Percentiles rank a stretch among this genome's conserved stretches.
These are phyloP conservation scores for Caloenas nicobarica DNA, from an alignment of 2,113 vertebrate species.

Conservation along the genomic window DNA sequence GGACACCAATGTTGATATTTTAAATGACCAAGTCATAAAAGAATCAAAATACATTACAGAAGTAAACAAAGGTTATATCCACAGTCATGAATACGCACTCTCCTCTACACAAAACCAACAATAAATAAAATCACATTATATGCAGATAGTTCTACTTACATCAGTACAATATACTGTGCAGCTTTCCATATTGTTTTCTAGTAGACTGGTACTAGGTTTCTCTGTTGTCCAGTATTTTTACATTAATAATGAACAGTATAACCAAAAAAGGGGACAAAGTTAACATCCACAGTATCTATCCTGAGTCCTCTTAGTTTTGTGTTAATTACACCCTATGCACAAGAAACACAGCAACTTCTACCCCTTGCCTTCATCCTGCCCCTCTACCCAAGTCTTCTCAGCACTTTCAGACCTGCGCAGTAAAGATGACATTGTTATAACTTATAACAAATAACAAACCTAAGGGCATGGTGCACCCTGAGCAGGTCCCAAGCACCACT, in stretches of 20 bases:
- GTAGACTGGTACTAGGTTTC: background rate
- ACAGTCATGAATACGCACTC: constrained; percentile 78
- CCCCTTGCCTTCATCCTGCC: background rate
- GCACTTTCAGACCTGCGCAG: background rate
- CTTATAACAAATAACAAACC: background rate
- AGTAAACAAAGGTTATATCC: constrained; percentile 79
- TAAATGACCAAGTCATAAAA: constrained; percentile 67
- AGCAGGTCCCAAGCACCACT: background rate
- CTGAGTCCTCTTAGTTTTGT: constrained; percentile 10
- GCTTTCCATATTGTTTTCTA: constrained; percentile 54
- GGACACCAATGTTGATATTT: constrained; percentile 68
- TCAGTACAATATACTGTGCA: constrained; percentile 78
- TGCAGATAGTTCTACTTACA: constrained; percentile 90
- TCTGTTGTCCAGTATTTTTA: constrained; percentile 48
- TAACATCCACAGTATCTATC: background rate
- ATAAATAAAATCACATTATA: constrained; percentile 95
- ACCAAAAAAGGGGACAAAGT: background rate
- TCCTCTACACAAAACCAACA: constrained; percentile 80
- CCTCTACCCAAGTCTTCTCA: background rate
- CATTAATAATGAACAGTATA: background rate
- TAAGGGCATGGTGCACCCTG: background rate
- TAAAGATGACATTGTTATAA: background rate
- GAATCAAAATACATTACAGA: constrained; percentile 81
- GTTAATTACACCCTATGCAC: background rate
- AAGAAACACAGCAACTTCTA: constrained; percentile 9